These are phyloP conservation scores for Helogale parvula DNA, from an alignment of 2,113 vertebrate genomes.

Conservation along the genomic window DNA sequence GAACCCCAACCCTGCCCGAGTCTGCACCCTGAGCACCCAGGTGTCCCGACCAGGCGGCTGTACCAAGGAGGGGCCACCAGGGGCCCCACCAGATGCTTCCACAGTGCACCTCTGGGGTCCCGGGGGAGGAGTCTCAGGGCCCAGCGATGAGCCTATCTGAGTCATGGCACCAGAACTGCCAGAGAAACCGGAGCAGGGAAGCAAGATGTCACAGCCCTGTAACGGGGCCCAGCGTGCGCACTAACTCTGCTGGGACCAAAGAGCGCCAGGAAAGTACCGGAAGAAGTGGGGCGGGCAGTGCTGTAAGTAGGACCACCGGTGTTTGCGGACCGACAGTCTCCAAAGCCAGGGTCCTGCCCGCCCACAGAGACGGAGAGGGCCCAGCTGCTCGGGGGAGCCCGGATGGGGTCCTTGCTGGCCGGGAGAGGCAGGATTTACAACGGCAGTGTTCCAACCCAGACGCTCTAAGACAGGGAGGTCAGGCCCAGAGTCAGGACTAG, in stretches of 20 bases:
- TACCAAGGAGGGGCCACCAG: rapidly evolving
- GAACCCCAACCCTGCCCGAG: rapidly evolving
- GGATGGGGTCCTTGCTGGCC: background rate
- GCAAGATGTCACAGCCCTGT: background rate
- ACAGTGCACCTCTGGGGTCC: background rate
- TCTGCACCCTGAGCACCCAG: background rate
- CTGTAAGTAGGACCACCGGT: background rate
- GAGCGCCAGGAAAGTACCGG: background rate
- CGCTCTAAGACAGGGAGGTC: background rate
- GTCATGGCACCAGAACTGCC: background rate
- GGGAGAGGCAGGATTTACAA: background rate
- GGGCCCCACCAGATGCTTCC: rapidly evolving
- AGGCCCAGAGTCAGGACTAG: background rate
- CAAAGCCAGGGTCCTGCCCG: background rate
- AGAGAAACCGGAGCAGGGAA: background rate
- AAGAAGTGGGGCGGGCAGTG: rapidly evolving
- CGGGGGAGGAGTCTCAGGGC: background rate
- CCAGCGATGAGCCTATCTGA: rapidly evolving
- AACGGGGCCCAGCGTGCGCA: background rate
- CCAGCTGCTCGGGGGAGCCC: background rate
- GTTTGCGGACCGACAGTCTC: background rate
- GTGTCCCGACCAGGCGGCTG: rapidly evolving
- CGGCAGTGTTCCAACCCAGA: background rate
- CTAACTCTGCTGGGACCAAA: too few relatives aligned
- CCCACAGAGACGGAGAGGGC: background rate